Conservation (phyloP, 2,888 invertebrate genomes). For the Diarsia dahlii region DNA sequence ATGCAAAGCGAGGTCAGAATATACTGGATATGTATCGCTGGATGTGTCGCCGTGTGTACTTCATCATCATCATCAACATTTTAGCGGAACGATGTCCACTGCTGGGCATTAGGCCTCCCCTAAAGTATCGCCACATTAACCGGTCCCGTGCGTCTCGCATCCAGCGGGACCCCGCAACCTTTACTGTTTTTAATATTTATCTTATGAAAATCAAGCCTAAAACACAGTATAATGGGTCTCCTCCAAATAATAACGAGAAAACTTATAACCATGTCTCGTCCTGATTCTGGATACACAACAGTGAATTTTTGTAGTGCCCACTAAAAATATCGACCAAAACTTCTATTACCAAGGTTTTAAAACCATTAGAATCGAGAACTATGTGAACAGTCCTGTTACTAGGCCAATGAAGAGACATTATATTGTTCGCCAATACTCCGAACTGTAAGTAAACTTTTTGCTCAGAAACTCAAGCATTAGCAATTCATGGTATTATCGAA, state of each 20-base stretch:
- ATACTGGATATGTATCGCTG: too few species aligned
- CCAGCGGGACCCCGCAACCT: too few species aligned
- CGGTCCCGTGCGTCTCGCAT: too few species aligned
- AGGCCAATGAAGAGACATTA: conserved; percentile 8
- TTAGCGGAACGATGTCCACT: too few species aligned
- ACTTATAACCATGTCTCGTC: background rate
- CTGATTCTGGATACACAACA: background rate
- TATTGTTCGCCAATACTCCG: conserved; percentile 16
- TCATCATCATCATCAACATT: too few species aligned
- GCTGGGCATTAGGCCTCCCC: too few species aligned
- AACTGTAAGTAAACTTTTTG: conserved; percentile 32
- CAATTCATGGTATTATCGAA: conserved; percentile 55
- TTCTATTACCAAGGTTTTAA: conserved; percentile 11
- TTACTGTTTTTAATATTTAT: too few species aligned
- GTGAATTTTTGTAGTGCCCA: background rate
- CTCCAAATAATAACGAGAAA: background rate
- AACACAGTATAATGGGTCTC: background rate
- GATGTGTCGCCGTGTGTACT: too few species aligned
- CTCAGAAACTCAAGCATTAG: conserved; percentile 37
- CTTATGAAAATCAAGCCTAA: background rate
- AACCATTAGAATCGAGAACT: conserved; percentile 17
- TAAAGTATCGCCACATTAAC: too few species aligned
- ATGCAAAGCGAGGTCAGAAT: too few species aligned
- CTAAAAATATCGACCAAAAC: background rate
- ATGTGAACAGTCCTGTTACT: conserved; percentile 19